Evolutionary conservation across 2,113 vertebrate genomes (phyloP).

Genomic region (Sorex araneus): DNA sequence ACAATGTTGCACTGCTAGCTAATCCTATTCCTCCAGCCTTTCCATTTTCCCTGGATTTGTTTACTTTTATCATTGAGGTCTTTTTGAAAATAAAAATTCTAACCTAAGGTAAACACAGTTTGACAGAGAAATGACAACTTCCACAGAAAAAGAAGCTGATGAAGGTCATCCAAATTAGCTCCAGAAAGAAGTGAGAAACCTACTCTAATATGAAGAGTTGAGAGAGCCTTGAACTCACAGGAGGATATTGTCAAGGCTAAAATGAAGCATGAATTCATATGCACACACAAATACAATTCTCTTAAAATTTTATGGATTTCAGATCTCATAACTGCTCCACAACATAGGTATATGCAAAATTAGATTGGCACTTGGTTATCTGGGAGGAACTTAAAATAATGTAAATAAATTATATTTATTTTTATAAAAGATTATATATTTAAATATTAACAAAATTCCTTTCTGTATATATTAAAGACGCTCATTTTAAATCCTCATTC

Average conservation of each 20-base stretch:
- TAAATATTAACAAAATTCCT: no score
- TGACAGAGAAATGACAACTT: constrained; percentile 92
- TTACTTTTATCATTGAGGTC: neutral
- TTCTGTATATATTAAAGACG: no score
- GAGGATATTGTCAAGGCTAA: no score
- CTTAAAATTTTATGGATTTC: neutral
- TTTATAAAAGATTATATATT: neutral
- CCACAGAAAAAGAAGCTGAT: constrained; percentile 91
- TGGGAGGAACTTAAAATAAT: constrained; percentile 28
- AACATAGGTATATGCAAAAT: neutral
- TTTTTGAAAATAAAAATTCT: constrained; percentile 31
- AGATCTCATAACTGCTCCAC: neutral
- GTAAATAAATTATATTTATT: constrained; percentile 34
- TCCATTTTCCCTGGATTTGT: constrained; percentile 8
- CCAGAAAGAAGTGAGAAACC: neutral
- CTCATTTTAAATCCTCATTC: constrained; percentile 30
- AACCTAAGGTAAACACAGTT: constrained; percentile 91
- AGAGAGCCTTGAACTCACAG: no score
- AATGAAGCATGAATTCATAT: no score
- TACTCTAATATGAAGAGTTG: neutral
- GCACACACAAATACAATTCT: neutral
- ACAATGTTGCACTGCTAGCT: neutral
- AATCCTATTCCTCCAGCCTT: neutral
- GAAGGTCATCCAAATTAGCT: constrained; percentile 83
- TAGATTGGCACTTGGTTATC: neutral